phyloP scores from a whole-genome alignment of 1,140 invertebrate genomes.

The Drosophila persimilis region DNA sequence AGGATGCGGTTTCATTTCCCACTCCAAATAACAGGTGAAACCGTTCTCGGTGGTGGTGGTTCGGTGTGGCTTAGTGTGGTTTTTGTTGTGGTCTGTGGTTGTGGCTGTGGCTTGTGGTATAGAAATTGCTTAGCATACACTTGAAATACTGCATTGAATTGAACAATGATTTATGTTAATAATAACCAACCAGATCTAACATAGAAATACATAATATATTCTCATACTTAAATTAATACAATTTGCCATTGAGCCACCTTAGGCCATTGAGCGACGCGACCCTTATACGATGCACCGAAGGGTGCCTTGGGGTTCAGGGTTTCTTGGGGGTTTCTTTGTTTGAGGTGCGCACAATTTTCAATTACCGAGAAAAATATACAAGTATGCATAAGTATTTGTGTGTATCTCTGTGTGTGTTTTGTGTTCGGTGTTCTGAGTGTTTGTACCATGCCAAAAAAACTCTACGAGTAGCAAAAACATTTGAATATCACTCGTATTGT shows the following conservation, averaged over 20 bases:
- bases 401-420: slow-evolving; percentile 15
- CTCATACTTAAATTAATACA: slow-evolving; percentile 51
- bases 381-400: slow-evolving; percentile 22
- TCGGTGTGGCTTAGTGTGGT: slow-evolving; percentile 23
- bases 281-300: not conserved
- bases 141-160: slow-evolving; percentile 49
- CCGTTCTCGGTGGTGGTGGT: slow-evolving; percentile 44
- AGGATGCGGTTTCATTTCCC: slow-evolving; percentile 20
- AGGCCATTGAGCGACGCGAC: slow-evolving; percentile 43
- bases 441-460: slow-evolving; percentile 50
- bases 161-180: slow-evolving; percentile 46
- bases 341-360: slow-evolving; percentile 20
- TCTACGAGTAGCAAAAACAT: slow-evolving; percentile 29
- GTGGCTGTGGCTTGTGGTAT: not conserved
- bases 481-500: slow-evolving; percentile 59
- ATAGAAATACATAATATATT: slow-evolving; percentile 45
- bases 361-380: slow-evolving; percentile 44
- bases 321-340: slow-evolving; percentile 15
- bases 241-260: slow-evolving; percentile 29
- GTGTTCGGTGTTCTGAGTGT: slow-evolving; percentile 7
- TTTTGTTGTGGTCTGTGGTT: slow-evolving; percentile 1
- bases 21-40: slow-evolving; percentile 49
- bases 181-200: slow-evolving; percentile 52
- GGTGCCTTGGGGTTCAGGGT: slow-evolving; percentile 11
- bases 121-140: slow-evolving; percentile 44